Conservation (phyloP, 2,113 vertebrate species). For the Catagonus wagneri region DNA sequence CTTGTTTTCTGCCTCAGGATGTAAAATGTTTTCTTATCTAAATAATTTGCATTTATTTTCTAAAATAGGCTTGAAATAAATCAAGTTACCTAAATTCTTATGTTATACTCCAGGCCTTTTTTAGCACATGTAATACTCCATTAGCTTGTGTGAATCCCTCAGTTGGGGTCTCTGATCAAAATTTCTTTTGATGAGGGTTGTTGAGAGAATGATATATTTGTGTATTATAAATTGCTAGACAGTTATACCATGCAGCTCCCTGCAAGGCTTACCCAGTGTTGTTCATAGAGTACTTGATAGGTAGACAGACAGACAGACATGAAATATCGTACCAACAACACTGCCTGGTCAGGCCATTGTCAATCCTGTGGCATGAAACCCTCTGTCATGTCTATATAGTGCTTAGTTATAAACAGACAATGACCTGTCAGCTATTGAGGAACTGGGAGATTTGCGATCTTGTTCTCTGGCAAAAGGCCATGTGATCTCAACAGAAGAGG, state of each 20-base stretch:
- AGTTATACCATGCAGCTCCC: neutral
- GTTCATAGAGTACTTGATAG: neutral
- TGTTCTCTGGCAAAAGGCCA: neutral
- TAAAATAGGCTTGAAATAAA: conserved; percentile 45
- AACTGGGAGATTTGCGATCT: neutral
- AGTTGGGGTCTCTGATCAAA: conserved; percentile 27
- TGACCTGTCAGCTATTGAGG: neutral
- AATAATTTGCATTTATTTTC: conserved; percentile 16
- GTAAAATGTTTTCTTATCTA: neutral
- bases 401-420: neutral
- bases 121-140: neutral
- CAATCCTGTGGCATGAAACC: neutral
- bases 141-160: accelerated
- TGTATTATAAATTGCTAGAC: neutral
- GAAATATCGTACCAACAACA: neutral
- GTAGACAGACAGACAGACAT: neutral
- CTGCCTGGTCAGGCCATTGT: neutral
- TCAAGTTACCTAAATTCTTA: neutral
- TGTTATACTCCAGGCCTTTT: neutral
- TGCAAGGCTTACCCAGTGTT: neutral
- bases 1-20: neutral
- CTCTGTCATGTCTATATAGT: neutral
- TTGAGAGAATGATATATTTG: neutral
- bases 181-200: neutral
- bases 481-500: neutral